Evolutionary conservation across 2,888 invertebrate genomes (phyloP).

Genomic region (Zygaena filipendulae): DNA sequence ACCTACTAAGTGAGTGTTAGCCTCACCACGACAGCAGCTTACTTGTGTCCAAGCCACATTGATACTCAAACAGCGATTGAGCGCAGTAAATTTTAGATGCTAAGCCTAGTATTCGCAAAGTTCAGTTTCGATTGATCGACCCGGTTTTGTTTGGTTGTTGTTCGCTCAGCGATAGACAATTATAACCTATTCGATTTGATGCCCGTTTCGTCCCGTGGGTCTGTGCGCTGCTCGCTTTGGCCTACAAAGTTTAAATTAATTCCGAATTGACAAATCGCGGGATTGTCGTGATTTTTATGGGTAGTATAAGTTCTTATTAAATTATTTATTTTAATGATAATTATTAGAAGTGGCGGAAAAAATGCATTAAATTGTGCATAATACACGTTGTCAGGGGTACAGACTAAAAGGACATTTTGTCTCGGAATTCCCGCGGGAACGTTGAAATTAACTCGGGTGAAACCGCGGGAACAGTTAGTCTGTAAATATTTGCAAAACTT

Average conservation of each 20-base stretch:
- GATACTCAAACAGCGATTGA: slow-evolving; percentile 14
- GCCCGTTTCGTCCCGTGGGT: slow-evolving; percentile 49
- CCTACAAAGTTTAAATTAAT: slow-evolving; percentile 63
- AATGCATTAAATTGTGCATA: no score
- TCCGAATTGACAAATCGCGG: slow-evolving; percentile 55
- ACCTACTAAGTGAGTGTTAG: slow-evolving; percentile 46
- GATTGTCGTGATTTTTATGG: slow-evolving; percentile 47
- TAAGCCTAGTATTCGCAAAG: slow-evolving; percentile 19
- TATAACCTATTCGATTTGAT: slow-evolving; percentile 64
- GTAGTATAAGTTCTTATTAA: slow-evolving; percentile 8
- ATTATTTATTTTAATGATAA: no score
- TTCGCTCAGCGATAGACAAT: slow-evolving; percentile 47
- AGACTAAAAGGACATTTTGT: no score
- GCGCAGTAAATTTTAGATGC: slow-evolving; percentile 17
- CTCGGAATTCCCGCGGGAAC: no score
- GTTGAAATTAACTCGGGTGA: no score
- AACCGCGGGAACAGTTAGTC: no score
- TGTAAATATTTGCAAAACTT: no score
- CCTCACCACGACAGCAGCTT: slow-evolving; percentile 32
- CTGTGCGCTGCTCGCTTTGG: slow-evolving; percentile 47
- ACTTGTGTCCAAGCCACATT: slow-evolving; percentile 26
- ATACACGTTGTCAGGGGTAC: no score
- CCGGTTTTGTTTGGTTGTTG: slow-evolving; percentile 33
- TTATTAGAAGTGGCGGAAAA: no score
- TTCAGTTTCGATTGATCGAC: slow-evolving; percentile 33